These are phyloP conservation scores for Serrognathus titanus DNA, from an alignment of 2,888 invertebrate genomes.

Conservation along the genomic window DNA sequence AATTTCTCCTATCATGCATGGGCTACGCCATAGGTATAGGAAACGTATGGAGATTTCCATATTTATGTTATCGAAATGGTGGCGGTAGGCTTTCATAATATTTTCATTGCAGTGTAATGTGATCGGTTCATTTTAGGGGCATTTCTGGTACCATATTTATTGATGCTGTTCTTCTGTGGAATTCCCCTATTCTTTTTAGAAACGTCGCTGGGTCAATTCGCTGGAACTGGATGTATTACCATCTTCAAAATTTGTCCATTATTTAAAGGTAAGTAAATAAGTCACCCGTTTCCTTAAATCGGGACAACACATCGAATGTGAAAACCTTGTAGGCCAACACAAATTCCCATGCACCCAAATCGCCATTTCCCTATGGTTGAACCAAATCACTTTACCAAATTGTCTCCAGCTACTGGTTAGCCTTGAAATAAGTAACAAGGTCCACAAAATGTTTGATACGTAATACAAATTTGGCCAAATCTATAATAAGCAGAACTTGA, in stretches of 20 bases:
- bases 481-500: too few species aligned
- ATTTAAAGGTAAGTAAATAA: slow-evolving; percentile 68
- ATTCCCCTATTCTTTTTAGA: slow-evolving; percentile 88
- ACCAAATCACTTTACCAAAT: too few species aligned
- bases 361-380: too few species aligned
- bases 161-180: slow-evolving; percentile 78
- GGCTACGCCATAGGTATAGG: slow-evolving; percentile 85
- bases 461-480: too few species aligned
- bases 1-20: slow-evolving; percentile 76
- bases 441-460: too few species aligned
- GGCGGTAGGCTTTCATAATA: slow-evolving; percentile 59
- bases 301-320: too few species aligned
- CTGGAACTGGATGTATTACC: slow-evolving; percentile 76
- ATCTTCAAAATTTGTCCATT: slow-evolving; percentile 78
- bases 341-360: too few species aligned
- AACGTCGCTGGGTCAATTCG: slow-evolving; percentile 80
- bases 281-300: background rate
- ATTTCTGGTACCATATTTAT: slow-evolving; percentile 80
- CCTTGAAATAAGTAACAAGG: too few species aligned
- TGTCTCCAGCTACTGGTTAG: too few species aligned
- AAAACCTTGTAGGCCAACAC: too few species aligned
- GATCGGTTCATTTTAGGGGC: slow-evolving; percentile 59
- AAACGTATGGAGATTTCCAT: slow-evolving; percentile 85
- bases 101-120: background rate
- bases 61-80: slow-evolving; percentile 80